These are phyloP conservation scores for Botia almorhae DNA, from an alignment of 2,797 vertebrate species.

Conservation along the genomic window DNA sequence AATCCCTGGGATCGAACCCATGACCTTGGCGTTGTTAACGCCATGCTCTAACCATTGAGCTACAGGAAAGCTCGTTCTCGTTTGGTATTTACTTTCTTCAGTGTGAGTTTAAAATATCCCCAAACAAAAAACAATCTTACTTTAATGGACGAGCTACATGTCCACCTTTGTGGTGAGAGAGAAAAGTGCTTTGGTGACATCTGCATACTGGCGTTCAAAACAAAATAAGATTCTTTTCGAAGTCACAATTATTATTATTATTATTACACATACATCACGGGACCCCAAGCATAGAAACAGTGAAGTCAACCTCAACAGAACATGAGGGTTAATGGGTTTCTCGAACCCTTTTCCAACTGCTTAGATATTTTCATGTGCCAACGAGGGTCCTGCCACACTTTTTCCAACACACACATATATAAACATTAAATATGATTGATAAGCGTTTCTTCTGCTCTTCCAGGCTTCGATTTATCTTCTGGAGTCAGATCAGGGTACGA, in stretches of 20 bases:
- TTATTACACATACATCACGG: neutral
- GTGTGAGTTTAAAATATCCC: neutral
- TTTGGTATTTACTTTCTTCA: neutral
- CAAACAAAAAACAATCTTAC: neutral
- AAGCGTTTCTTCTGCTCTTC: slow-evolving; percentile 86
- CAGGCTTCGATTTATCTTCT: slow-evolving; percentile 90
- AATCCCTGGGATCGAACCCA: too few relatives aligned
- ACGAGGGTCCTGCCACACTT: slow-evolving; percentile 67
- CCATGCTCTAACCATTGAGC: too few relatives aligned
- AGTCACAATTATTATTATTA: too few relatives aligned
- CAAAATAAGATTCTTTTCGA: neutral
- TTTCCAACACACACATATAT: slow-evolving; percentile 83
- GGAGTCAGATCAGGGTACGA: slow-evolving; percentile 86
- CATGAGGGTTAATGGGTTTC: neutral
- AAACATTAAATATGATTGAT: slow-evolving; percentile 92
- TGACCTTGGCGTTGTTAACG: too few relatives aligned
- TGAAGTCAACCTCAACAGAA: neutral
- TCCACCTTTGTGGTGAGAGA: neutral
- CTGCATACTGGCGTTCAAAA: neutral
- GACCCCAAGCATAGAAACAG: neutral
- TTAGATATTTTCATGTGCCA: slow-evolving; percentile 29
- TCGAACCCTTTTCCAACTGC: neutral
- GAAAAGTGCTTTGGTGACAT: neutral
- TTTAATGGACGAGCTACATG: neutral
- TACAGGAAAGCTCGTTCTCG: too few relatives aligned